phyloP scores from a whole-genome alignment of 2,113 vertebrate species.

The Hydrochoerus hydrochaeris region DNA sequence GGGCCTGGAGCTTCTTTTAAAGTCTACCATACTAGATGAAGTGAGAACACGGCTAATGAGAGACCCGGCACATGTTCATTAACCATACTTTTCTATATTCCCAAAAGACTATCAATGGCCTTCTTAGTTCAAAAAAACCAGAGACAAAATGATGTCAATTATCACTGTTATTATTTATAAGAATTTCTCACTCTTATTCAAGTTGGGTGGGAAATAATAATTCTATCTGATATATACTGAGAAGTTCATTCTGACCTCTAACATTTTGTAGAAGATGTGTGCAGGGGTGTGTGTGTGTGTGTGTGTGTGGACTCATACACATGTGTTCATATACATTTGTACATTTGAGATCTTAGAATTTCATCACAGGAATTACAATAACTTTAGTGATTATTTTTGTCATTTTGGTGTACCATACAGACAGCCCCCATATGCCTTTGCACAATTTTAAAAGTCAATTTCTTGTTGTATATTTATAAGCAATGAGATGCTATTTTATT shows the following conservation, averaged over 20 bases:
- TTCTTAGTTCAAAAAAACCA: not conserved
- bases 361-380: not conserved
- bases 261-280: not conserved
- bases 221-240: not conserved
- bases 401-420: not conserved
- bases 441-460: not conserved
- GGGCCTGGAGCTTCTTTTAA: not conserved
- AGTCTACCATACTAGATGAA: not conserved
- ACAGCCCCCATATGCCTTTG: not conserved
- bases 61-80: fast-evolving
- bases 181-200: not conserved
- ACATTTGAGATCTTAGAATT: not conserved
- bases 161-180: not conserved
- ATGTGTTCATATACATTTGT: not conserved
- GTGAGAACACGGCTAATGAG: not conserved
- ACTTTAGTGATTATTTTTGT: not conserved
- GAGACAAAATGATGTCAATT: not conserved
- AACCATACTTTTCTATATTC: not conserved
- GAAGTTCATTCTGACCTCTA: not conserved
- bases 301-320: fast-evolving
- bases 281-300: not conserved
- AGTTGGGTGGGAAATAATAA: not conserved
- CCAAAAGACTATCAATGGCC: not conserved
- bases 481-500: not conserved
- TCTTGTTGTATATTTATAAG: not conserved